These are phyloP conservation scores for Ophion ellenae DNA, from an alignment of 2,888 invertebrate species.

Conservation along the genomic window DNA sequence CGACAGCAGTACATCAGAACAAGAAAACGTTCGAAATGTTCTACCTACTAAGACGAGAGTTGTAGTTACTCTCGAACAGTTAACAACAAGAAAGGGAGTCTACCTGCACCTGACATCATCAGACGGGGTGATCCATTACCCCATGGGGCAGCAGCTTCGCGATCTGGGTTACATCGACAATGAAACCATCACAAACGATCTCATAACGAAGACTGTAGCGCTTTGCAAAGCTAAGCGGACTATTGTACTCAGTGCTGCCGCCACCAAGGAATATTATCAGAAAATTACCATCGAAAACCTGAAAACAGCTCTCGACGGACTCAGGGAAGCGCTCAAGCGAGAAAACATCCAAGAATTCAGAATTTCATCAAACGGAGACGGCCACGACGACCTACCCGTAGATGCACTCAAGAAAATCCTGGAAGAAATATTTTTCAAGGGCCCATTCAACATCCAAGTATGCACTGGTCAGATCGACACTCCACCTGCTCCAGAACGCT, in stretches of 20 bases:
- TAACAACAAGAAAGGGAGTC: not conserved
- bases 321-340: no score
- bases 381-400: not conserved
- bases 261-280: not conserved
- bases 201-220: not conserved
- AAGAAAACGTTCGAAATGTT: not conserved
- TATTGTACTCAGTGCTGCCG: not conserved
- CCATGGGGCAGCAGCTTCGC: not conserved
- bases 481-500: not conserved
- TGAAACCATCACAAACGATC: not conserved
- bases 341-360: not conserved
- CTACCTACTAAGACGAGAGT: not conserved
- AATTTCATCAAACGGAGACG: not conserved
- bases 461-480: not conserved
- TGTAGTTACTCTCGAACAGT: not conserved
- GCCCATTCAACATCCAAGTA: not conserved
- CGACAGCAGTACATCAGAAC: not conserved
- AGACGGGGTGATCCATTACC: not conserved
- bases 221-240: not conserved
- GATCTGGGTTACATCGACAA: not conserved
- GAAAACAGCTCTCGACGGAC: no score
- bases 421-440: not conserved
- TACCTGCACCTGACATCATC: not conserved
- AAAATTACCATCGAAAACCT: no score
- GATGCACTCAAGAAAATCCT: not conserved